phyloP scores from a whole-genome alignment of 2,113 vertebrate genomes.

The Nycticryphes semicollaris region DNA sequence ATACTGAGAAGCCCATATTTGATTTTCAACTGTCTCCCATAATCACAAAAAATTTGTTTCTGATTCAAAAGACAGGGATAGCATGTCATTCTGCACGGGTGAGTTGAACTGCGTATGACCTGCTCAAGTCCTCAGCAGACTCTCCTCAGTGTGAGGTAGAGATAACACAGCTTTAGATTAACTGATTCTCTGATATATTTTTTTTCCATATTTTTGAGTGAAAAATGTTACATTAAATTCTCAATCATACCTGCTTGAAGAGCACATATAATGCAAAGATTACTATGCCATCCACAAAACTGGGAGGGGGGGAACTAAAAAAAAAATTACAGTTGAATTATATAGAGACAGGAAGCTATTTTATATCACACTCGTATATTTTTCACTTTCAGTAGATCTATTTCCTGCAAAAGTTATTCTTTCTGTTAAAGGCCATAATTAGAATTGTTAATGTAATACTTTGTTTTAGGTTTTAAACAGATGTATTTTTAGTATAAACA shows the following conservation, averaged over 20 bases:
- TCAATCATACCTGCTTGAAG: not conserved
- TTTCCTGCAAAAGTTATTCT: not conserved
- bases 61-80: not conserved
- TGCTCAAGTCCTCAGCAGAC: not conserved
- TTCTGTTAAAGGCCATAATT: not conserved
- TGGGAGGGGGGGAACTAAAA: rapidly evolving
- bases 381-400: not conserved
- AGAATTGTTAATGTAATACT: not conserved
- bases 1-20: not conserved
- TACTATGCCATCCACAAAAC: not conserved
- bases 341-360: not conserved
- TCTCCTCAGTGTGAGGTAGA: not conserved
- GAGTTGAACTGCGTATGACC: not conserved
- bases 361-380: not conserved
- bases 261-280: not conserved
- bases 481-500: not conserved
- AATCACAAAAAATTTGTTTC: not conserved
- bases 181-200: not conserved
- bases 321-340: not conserved
- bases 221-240: not conserved
- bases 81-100: not conserved
- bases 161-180: not conserved
- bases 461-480: not conserved
- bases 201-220: not conserved
- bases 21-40: not conserved